These are phyloP conservation scores for Drosophila virilis DNA, from an alignment of 1,140 invertebrate genomes.

Conservation along the genomic window DNA sequence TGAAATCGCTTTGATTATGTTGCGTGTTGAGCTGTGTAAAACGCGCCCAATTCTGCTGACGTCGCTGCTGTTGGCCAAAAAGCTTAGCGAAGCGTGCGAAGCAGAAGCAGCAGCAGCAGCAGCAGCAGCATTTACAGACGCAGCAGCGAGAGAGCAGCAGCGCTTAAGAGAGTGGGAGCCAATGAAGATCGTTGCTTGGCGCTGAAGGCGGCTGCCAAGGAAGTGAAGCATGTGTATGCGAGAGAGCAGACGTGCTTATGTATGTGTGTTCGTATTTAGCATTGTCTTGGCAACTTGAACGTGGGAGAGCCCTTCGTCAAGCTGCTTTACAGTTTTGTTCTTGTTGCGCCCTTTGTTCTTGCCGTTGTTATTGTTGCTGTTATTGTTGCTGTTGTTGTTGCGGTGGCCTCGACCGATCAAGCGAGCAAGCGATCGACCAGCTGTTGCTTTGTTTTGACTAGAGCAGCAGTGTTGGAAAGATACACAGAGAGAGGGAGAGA, in stretches of 20 bases:
- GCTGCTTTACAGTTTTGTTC: conserved; percentile 53
- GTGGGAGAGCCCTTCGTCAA: conserved; percentile 74
- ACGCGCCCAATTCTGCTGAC: conserved; percentile 38
- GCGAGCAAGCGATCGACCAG: conserved; percentile 59
- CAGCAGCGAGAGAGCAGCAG: conserved; percentile 8
- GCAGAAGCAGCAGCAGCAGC: conserved; percentile 12
- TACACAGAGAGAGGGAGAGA: background rate
- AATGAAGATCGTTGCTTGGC: conserved; percentile 24
- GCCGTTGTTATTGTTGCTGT: conserved; percentile 44
- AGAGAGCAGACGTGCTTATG: background rate
- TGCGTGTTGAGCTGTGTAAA: conserved; percentile 34
- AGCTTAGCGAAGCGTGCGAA: conserved; percentile 63
- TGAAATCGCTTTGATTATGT: background rate
- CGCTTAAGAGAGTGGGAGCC: conserved; percentile 20
- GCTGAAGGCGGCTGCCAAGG: conserved; percentile 47
- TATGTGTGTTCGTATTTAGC: conserved; percentile 20
- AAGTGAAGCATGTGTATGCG: conserved; percentile 59
- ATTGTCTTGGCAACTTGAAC: conserved; percentile 63
- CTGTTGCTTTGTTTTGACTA: conserved; percentile 68
- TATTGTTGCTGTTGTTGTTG: conserved; percentile 37
- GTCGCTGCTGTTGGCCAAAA: conserved; percentile 60
- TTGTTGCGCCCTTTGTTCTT: conserved; percentile 56
- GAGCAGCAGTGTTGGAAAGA: conserved; percentile 18
- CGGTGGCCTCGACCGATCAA: conserved; percentile 73
- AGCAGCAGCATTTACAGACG: conserved; percentile 4